phyloP scores from a whole-genome alignment of 2,113 vertebrate species.

The Ibidorhyncha struthersii region DNA sequence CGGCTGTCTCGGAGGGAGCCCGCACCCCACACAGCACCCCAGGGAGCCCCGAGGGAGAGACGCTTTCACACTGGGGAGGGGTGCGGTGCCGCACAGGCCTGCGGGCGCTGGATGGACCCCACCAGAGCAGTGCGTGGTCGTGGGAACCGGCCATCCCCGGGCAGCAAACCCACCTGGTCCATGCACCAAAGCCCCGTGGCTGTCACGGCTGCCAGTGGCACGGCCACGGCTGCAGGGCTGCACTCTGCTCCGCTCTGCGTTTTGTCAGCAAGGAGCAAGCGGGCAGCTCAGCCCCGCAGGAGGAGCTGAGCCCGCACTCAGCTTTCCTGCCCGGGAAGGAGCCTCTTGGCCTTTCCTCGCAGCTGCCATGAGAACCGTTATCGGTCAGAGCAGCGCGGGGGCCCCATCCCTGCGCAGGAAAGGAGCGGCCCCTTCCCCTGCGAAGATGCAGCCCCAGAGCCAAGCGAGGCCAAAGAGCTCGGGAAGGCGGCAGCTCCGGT shows the following conservation, averaged over 20 bases:
- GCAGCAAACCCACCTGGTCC: fast-evolving
- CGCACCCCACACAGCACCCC: background rate
- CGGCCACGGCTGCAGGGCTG: fast-evolving
- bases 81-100: background rate
- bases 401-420: background rate
- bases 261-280: fast-evolving
- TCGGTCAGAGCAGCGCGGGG: fast-evolving
- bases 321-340: background rate
- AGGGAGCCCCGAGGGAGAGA: background rate
- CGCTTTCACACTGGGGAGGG: background rate
- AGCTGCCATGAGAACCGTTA: background rate
- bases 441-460: background rate
- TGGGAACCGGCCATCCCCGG: background rate
- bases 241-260: fast-evolving
- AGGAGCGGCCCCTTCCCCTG: background rate
- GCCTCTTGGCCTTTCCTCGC: background rate
- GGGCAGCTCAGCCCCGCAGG: background rate
- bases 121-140: fast-evolving
- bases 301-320: background rate
- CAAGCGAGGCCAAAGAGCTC: background rate
- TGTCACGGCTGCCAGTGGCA: background rate
- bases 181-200: fast-evolving
- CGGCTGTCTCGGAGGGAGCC: background rate
- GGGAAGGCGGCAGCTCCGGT: background rate
- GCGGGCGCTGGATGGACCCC: background rate